These are phyloP conservation scores for Drosophila cyrtoloma DNA, from an alignment of 2,888 invertebrate species.

Conservation along the genomic window DNA sequence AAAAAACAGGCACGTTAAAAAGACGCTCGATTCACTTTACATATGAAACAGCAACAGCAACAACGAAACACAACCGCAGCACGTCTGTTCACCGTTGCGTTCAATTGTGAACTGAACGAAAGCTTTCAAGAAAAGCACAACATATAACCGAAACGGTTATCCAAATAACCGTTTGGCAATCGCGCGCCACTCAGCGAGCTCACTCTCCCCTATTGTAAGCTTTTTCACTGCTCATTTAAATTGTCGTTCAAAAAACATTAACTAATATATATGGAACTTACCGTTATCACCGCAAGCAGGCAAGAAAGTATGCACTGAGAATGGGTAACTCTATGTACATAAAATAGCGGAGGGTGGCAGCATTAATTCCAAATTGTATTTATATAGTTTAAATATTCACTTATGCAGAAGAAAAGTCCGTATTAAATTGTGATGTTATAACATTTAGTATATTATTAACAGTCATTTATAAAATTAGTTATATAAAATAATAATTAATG, in stretches of 20 bases:
- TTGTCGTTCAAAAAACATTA: not conserved
- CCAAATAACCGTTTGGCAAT: conserved; percentile 8
- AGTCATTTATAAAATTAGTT: not conserved
- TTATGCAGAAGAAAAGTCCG: not conserved
- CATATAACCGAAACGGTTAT: conserved; percentile 45
- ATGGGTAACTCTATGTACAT: not conserved
- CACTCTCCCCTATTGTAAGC: not conserved
- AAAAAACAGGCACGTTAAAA: conserved; percentile 37
- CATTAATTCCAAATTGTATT: not conserved
- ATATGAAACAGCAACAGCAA: conserved; percentile 8
- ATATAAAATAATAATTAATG: not conserved
- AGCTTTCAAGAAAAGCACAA: conserved; percentile 16
- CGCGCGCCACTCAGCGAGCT: conserved; percentile 25
- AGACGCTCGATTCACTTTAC: conserved; percentile 33
- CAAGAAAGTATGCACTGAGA: conserved; percentile 12
- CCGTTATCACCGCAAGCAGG: not conserved
- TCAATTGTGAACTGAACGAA: conserved; percentile 53
- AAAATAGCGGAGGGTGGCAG: not conserved
- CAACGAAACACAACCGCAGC: conserved; percentile 14
- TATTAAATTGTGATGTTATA: not conserved
- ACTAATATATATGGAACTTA: not conserved
- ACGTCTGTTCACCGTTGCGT: conserved; percentile 44
- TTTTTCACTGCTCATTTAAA: not conserved
- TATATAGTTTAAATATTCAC: too few relatives aligned
- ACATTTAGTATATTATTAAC: conserved; percentile 10